These are phyloP conservation scores for Heliocidaris tuberculata DNA, from an alignment of 35 echinoderm and acorn worm genomes.

Conservation along the genomic window DNA sequence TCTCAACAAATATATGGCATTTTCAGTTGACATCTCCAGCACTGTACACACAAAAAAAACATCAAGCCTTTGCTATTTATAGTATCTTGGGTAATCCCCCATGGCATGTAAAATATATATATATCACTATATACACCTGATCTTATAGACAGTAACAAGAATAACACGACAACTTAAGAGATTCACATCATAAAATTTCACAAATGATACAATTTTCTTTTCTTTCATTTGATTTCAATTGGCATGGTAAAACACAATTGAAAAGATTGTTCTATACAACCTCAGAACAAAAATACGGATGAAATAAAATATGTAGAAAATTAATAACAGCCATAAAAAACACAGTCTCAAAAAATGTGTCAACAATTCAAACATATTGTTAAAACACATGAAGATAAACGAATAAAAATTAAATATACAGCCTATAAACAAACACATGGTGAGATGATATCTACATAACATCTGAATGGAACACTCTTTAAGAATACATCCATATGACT, in stretches of 20 bases:
- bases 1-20: conserved; percentile 20
- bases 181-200: background rate
- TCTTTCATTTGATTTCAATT: background rate
- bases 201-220: background rate
- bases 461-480: background rate
- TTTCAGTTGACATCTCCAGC: background rate
- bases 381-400: background rate
- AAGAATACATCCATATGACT: background rate
- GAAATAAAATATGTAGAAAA: background rate
- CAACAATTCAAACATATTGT: background rate
- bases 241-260: background rate
- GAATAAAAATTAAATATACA: background rate
- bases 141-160: background rate
- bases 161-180: background rate
- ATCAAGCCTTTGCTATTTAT: conserved; percentile 12
- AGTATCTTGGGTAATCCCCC: background rate
- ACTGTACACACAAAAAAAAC: background rate
- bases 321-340: background rate
- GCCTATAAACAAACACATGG: no score
- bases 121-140: background rate
- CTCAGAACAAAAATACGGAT: no score
- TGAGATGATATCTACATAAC: no score
- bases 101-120: conserved; percentile 13
- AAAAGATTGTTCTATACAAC: background rate
- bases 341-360: background rate